Evolutionary conservation across 2,888 invertebrate genomes (phyloP), one percentile per base, ranked within the genome.

Genomic region (Carpatolechia fugitivella): DNA sequence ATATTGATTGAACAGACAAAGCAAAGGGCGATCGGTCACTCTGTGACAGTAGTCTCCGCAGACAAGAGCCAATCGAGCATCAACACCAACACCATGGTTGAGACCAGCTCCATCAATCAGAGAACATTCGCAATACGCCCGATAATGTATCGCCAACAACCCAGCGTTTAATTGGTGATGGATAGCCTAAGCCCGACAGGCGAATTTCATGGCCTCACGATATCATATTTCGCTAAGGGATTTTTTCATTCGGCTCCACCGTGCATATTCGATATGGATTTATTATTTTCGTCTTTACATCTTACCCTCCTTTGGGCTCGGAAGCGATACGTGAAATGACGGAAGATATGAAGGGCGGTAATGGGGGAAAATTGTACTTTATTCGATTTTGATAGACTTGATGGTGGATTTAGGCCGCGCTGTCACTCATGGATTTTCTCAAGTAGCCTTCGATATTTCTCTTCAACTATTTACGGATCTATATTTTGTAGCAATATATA

Each of bases 291-390:
- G 76, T 82, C 82, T 85, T 80, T 75, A 74, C 78, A 72, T 78
- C 76, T 80, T 84, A 84, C 86, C 88, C 88, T 85, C 83, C 75
- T 82, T 81, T 74, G 69, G 76, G 76, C 72, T 82, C 80, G 88
- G 87, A 88, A 88, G 79, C 84, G 87, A 89, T 86, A 89, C 89
- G 88, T 87, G 78, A 87, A 89, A 88, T 82, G 87, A 85, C 86
- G 86, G 85, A 85, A 88, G 86, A 82, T 82, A 79, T 81, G 85
- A 84, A 82, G 85, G 85, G 84, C 84, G 85, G 85, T 89, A 88
- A 88, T 88, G 78, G 87, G 80, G 81, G 85, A 84, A 89, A 88
- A 89, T 89, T 87, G 86, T 82, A 75, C 85, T 83, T 89, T 86
- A 90, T 90, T 89, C 82, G 86, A 88, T 88, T 89, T 88, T 88